A percentile compares a stretch with the other conserved stretches of the same genome.
These are phyloP conservation scores for Apomyelois bistriatella DNA, from an alignment of 2,888 invertebrate species.

Conservation along the genomic window DNA sequence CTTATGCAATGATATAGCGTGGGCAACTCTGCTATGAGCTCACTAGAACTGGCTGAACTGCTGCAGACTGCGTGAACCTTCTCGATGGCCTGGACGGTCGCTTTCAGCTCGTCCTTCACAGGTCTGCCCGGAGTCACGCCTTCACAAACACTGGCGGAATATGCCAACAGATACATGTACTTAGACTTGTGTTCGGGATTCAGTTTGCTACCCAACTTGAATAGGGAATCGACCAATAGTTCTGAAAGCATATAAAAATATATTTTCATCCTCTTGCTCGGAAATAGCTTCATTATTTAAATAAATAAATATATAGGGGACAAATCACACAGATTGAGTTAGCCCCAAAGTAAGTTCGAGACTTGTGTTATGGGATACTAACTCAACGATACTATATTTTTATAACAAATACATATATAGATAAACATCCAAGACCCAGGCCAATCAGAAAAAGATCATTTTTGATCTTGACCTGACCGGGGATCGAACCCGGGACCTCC, in stretches of 20 bases:
- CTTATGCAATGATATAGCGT: slow-evolving; percentile 94
- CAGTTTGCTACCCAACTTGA: slow-evolving; percentile 95
- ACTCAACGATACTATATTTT: too few relatives aligned
- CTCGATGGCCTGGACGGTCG: slow-evolving; percentile 94
- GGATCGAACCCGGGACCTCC: too few relatives aligned
- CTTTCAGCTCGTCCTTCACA: slow-evolving; percentile 94
- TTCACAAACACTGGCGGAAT: slow-evolving; percentile 96
- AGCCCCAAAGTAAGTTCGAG: too few relatives aligned
- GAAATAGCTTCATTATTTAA: too few relatives aligned
- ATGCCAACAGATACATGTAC: slow-evolving; percentile 96
- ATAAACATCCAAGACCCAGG: too few relatives aligned
- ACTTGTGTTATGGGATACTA: too few relatives aligned
- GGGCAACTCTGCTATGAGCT: slow-evolving; percentile 94
- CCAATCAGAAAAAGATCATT: too few relatives aligned
- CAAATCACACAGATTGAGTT: too few relatives aligned
- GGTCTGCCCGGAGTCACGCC: slow-evolving; percentile 83
- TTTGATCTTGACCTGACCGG: too few relatives aligned
- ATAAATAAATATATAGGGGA: too few relatives aligned
- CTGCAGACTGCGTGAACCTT: slow-evolving; percentile 94
- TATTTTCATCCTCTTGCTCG: too few relatives aligned
- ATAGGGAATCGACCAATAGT: slow-evolving; percentile 94
- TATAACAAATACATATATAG: too few relatives aligned
- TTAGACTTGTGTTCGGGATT: slow-evolving; percentile 98
- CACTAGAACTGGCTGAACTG: slow-evolving; percentile 94
- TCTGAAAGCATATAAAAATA: slow-evolving; percentile 67